Conservation (phyloP, 1,140 invertebrate genomes). For the Amphibalanus amphitrite region DNA sequence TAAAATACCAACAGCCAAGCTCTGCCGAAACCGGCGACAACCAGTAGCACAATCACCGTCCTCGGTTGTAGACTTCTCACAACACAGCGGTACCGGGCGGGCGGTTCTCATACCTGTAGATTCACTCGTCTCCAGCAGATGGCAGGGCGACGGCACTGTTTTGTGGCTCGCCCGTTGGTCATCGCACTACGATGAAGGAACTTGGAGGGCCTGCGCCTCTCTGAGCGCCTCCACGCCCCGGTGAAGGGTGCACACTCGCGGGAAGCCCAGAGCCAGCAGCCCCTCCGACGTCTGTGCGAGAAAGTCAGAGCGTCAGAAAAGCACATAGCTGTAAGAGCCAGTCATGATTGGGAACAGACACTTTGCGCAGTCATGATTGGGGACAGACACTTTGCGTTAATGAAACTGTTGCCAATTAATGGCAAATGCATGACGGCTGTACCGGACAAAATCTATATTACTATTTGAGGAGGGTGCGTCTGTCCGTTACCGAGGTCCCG, state of each 20-base stretch:
- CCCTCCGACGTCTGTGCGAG: conserved; percentile 32
- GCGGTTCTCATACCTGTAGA: too few species aligned
- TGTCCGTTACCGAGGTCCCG: too few species aligned
- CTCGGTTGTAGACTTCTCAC: not conserved
- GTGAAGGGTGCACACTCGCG: conserved; percentile 33
- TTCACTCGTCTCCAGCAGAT: not conserved
- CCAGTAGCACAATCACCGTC: too few species aligned
- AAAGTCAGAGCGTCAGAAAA: conserved; percentile 42
- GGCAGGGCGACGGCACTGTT: not conserved
- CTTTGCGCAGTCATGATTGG: not conserved
- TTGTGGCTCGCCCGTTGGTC: not conserved
- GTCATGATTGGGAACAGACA: conserved; percentile 3
- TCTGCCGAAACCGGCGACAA: too few species aligned
- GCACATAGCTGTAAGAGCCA: conserved; percentile 29
- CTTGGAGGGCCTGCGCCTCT: not conserved
- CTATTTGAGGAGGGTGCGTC: too few species aligned
- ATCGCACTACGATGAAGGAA: not conserved
- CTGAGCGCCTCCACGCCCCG: conserved; percentile 32
- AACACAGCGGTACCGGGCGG: not conserved
- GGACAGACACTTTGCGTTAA: not conserved
- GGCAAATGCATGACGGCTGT: not conserved
- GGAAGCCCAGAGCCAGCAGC: conserved; percentile 30
- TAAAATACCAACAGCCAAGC: too few species aligned
- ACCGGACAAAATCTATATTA: not conserved
- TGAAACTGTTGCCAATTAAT: not conserved